Conservation (phyloP, 2,113 vertebrate species). For the Leptobrachium leishanense region DNA sequence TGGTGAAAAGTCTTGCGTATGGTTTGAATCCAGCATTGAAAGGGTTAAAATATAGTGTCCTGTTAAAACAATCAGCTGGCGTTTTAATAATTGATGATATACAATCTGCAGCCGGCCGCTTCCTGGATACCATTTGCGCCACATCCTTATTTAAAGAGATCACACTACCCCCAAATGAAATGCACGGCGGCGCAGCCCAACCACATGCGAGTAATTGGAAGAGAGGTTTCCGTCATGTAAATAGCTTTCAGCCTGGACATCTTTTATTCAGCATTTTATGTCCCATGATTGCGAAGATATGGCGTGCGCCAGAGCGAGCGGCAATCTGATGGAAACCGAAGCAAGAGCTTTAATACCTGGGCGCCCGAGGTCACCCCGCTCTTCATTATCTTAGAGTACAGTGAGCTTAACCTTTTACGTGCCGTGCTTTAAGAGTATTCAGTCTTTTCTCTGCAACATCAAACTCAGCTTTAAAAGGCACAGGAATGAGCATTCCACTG, state of each 20-base stretch:
- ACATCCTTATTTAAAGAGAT: constrained; percentile 24
- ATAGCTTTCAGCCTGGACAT: constrained; percentile 2
- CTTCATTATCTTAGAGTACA: not conserved
- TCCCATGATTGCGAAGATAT: not conserved
- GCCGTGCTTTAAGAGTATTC: not conserved
- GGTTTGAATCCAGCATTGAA: not conserved
- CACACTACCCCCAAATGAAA: constrained; percentile 9
- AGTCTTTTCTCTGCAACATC: too few relatives aligned
- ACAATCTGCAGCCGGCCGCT: constrained; percentile 6
- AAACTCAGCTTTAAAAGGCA: too few relatives aligned
- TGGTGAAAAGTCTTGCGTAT: too few relatives aligned
- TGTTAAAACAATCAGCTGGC: not conserved
- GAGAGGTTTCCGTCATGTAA: constrained; percentile 25
- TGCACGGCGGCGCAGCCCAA: constrained; percentile 1
- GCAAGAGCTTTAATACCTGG: not conserved
- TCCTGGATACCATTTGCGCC: constrained; percentile 25
- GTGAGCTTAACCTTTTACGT: not conserved
- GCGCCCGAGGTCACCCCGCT: not conserved
- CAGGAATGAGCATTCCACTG: too few relatives aligned
- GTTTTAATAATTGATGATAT: constrained; percentile 37
- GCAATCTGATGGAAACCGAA: not conserved
- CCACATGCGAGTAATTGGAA: constrained; percentile 39
- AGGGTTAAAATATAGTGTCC: not conserved
- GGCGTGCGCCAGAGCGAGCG: not conserved
- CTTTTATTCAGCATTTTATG: constrained; percentile 19